Evolutionary conservation across 2,113 vertebrate species (phyloP).

Genomic region (Phalacrocorax pelagicus): DNA sequence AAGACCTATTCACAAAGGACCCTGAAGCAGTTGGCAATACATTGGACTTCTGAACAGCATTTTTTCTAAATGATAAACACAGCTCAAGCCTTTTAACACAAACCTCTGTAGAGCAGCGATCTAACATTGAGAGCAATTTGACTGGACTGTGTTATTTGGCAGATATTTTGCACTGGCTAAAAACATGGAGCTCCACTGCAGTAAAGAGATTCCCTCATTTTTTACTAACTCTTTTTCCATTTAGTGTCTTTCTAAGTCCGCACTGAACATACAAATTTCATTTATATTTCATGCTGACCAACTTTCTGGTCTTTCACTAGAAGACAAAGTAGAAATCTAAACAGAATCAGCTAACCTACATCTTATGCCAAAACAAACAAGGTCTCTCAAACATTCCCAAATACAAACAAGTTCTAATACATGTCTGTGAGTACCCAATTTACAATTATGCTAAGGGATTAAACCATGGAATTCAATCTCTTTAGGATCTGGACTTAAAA

Average conservation of each 20-base stretch:
- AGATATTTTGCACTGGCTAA: neutral
- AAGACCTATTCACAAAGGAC: neutral
- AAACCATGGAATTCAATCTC: neutral
- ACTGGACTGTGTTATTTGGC: neutral
- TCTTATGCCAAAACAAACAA: neutral
- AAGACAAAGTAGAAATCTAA: neutral
- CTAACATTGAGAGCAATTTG: neutral
- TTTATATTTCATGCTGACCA: neutral
- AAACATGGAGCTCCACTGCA: neutral
- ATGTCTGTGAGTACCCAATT: neutral
- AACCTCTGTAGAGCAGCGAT: neutral
- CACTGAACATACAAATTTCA: neutral
- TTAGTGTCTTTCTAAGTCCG: neutral
- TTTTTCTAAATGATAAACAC: neutral
- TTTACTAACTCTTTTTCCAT: neutral
- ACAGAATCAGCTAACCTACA: neutral
- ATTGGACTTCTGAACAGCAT: neutral
- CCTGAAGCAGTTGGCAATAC: neutral
- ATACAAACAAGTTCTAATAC: neutral
- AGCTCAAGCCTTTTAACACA: neutral
- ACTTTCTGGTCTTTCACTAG: neutral
- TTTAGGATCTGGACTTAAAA: neutral
- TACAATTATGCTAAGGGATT: neutral
- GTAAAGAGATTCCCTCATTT: neutral
- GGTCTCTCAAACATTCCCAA: neutral